Evolutionary conservation across 1,140 invertebrate species (phyloP).

Genomic region (Lordiphosa collinella): DNA sequence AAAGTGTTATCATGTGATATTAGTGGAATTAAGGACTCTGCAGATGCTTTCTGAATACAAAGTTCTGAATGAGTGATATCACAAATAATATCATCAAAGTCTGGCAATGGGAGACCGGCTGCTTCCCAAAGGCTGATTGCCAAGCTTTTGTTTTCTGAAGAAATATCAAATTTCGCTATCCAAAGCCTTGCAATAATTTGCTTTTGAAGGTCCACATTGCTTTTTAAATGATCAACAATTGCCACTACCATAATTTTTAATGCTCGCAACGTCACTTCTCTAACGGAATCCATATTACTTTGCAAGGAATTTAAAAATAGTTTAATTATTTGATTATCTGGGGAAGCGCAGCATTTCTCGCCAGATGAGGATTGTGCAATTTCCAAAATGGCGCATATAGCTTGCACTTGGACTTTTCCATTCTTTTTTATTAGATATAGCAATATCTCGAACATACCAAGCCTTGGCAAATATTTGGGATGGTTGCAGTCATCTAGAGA

Average conservation of each 20-base stretch:
- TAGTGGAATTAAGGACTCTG: conserved; percentile 86
- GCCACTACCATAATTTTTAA: conserved; percentile 84
- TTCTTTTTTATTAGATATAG: conserved; percentile 89
- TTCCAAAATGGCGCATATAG: conserved; percentile 87
- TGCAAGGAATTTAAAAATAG: conserved; percentile 89
- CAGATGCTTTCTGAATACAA: conserved; percentile 88
- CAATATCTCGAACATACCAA: conserved; percentile 89
- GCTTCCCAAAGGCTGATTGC: conserved; percentile 86
- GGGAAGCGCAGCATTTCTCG: conserved; percentile 82
- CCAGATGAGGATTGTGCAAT: conserved; percentile 87
- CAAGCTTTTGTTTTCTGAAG: conserved; percentile 84
- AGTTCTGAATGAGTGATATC: conserved; percentile 90
- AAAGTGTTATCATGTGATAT: conserved; percentile 82
- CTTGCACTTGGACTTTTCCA: conserved; percentile 87
- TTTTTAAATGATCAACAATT: conserved; percentile 84
- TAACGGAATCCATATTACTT: conserved; percentile 83
- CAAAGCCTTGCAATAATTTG: conserved; percentile 86
- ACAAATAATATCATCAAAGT: conserved; percentile 83
- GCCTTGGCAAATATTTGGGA: conserved; percentile 88
- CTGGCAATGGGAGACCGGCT: conserved; percentile 82
- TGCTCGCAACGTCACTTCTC: conserved; percentile 89
- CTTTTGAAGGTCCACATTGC: conserved; percentile 81
- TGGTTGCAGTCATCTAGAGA: conserved; percentile 81
- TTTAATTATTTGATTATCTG: conserved; percentile 86
- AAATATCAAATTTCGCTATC: conserved; percentile 88